Evolutionary conservation across 2,113 vertebrate species (phyloP).

Genomic region (Casuarius casuarius): DNA sequence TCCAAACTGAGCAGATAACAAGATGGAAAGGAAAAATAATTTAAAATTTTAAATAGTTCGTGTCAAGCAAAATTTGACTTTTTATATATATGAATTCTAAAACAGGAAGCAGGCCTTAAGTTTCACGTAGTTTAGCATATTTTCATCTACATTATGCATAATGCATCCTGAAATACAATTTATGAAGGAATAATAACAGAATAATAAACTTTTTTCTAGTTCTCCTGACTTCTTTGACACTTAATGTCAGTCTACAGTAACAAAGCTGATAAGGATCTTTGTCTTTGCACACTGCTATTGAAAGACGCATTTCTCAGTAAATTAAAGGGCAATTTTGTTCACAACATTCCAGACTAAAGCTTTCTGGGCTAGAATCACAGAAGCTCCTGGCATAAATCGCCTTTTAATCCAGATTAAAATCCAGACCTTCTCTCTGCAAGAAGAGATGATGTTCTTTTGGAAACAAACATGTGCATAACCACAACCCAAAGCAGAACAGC

Average conservation of each 20-base stretch:
- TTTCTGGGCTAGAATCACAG: slow-evolving; percentile 8
- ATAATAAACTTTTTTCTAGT: slow-evolving; percentile 16
- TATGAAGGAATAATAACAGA: slow-evolving; percentile 39
- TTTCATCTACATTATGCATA: slow-evolving; percentile 18
- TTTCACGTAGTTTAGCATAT: not conserved
- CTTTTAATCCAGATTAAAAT: slow-evolving; percentile 3
- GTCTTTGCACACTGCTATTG: slow-evolving; percentile 23
- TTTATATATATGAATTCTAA: not conserved
- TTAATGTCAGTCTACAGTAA: slow-evolving; percentile 51
- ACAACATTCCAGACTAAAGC: not conserved
- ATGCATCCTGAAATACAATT: slow-evolving; percentile 19
- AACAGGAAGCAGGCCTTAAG: not conserved
- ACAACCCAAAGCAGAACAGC: not conserved
- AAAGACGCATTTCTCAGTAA: slow-evolving; percentile 46
- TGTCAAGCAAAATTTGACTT: not conserved
- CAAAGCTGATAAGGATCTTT: slow-evolving; percentile 34
- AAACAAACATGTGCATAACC: not conserved
- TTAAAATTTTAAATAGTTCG: not conserved
- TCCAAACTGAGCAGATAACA: not conserved
- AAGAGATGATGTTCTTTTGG: not conserved
- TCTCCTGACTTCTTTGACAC: slow-evolving; percentile 47
- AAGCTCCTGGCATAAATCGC: not conserved
- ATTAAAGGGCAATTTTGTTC: slow-evolving; percentile 27
- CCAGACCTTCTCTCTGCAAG: not conserved
- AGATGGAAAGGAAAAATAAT: not conserved